phyloP scores from a whole-genome alignment of 2,888 invertebrate genomes.

The Chloroclystis v-ata region DNA sequence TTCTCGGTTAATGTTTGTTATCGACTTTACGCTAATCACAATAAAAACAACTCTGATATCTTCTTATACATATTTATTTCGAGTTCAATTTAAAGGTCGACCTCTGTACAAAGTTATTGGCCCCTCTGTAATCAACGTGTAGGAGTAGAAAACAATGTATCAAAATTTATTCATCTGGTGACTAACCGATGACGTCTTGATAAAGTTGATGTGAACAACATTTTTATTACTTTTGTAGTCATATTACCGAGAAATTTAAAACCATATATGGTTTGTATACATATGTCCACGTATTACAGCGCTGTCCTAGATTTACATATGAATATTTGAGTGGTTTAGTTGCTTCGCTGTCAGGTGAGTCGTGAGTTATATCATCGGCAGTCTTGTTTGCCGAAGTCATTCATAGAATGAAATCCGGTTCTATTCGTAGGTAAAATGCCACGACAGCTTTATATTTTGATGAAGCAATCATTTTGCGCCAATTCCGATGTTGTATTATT shows the following conservation, averaged over 20 bases:
- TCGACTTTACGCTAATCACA: background rate
- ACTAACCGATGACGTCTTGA: conserved; percentile 41
- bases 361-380: conserved; percentile 33
- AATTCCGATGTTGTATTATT: conserved; percentile 3
- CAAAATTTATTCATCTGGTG: conserved; percentile 49
- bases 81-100: conserved; percentile 10
- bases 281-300: no score
- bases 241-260: conserved; percentile 17
- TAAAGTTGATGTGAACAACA: conserved; percentile 34
- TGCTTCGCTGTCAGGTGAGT: conserved; percentile 20
- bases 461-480: conserved; percentile 22
- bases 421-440: conserved; percentile 42
- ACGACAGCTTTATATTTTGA: conserved; percentile 32
- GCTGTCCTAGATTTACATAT: background rate
- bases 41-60: background rate
- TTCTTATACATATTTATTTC: conserved; percentile 7
- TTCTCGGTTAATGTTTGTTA: conserved; percentile 1
- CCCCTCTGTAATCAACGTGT: conserved; percentile 14
- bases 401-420: conserved; percentile 43
- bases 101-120: conserved; percentile 18
- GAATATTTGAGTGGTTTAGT: background rate
- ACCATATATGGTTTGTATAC: background rate
- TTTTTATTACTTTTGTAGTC: conserved; percentile 36
- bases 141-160: conserved; percentile 19
- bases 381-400: conserved; percentile 38